Percentiles rank a stretch among this genome's conserved stretches.
phyloP scores from a whole-genome alignment of 2,888 invertebrate genomes.

The Oasisia sp. region DNA sequence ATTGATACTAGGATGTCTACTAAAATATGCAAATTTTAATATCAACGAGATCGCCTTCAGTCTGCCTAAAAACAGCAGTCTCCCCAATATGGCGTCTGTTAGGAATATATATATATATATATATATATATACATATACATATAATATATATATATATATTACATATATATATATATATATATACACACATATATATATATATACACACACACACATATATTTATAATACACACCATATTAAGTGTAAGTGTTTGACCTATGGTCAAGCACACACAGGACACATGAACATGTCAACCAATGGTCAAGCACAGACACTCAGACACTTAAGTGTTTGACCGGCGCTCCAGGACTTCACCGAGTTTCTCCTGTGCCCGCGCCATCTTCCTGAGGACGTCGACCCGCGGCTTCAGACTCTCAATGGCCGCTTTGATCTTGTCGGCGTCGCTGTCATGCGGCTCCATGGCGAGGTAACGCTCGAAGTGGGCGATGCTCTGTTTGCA shows the following conservation, averaged over 20 bases:
- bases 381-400: conserved; percentile 32
- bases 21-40: too few relatives aligned
- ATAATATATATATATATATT: too few relatives aligned
- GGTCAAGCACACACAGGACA: background rate
- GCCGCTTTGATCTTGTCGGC: conserved; percentile 37
- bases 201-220: too few relatives aligned
- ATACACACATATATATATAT: too few relatives aligned
- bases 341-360: background rate
- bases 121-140: too few relatives aligned
- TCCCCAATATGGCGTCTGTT: too few relatives aligned
- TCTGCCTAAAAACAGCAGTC: too few relatives aligned
- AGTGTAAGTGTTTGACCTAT: background rate
- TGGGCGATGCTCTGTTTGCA: conserved; percentile 43
- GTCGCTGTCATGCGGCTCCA: conserved; percentile 38
- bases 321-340: background rate
- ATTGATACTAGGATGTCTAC: too few relatives aligned
- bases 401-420: conserved; percentile 36
- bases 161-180: too few relatives aligned
- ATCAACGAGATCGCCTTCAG: too few relatives aligned
- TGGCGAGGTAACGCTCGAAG: conserved; percentile 40
- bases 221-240: too few relatives aligned
- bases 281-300: background rate
- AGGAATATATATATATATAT: too few relatives aligned
- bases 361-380: conserved; percentile 18
- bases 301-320: background rate